phyloP scores from a whole-genome alignment of 2,113 vertebrate genomes.

The Crotalus tigris region DNA sequence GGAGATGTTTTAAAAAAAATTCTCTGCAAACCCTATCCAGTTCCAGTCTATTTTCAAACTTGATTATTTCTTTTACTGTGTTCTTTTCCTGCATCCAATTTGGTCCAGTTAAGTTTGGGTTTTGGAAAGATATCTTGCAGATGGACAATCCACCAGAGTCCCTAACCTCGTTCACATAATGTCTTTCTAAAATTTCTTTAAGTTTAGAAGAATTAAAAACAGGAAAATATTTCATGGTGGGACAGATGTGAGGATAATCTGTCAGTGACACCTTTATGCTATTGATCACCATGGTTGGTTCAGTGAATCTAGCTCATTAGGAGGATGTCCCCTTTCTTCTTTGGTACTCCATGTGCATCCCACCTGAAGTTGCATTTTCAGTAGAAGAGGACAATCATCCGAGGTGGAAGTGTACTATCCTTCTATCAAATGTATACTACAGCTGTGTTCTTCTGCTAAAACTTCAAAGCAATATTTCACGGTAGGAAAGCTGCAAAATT shows the following conservation, averaged over 20 bases:
- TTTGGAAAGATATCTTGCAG: background rate
- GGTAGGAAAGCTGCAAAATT: background rate
- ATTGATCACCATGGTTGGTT: background rate
- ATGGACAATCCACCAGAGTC: background rate
- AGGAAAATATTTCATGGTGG: background rate
- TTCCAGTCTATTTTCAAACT: background rate
- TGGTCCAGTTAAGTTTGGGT: background rate
- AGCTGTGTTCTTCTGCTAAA: background rate
- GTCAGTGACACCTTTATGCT: background rate
- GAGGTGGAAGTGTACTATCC: background rate
- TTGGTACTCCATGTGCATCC: background rate
- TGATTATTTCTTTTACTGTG: background rate
- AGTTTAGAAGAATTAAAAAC: background rate
- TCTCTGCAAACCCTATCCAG: background rate
- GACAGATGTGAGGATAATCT: background rate
- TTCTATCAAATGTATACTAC: background rate
- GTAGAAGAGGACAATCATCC: background rate
- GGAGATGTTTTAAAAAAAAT: background rate
- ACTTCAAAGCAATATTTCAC: background rate
- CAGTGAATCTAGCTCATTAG: background rate
- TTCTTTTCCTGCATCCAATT: background rate
- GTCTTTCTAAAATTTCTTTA: background rate
- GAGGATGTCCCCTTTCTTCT: background rate
- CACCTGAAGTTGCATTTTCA: background rate
- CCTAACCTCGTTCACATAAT: background rate